Evolutionary conservation across 2,113 vertebrate species (phyloP).

Genomic region (Astur gentilis): DNA sequence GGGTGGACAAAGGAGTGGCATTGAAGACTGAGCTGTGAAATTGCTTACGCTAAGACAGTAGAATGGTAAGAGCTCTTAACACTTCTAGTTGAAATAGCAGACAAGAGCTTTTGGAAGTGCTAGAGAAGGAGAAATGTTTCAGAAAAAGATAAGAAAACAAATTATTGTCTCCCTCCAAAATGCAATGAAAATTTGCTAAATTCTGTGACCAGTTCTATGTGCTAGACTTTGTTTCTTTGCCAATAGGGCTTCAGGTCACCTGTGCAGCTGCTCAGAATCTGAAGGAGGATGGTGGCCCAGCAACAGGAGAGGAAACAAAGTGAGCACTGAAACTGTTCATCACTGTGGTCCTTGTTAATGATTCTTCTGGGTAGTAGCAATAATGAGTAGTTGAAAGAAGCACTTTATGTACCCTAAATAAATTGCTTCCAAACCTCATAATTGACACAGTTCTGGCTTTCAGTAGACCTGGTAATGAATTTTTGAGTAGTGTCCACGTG

Average conservation of each 20-base stretch:
- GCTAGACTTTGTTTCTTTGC: background rate
- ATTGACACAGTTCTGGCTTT: constrained; percentile 50
- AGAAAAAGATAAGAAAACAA: background rate
- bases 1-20: background rate
- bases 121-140: background rate
- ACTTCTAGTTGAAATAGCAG: background rate
- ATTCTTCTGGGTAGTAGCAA: constrained; percentile 8
- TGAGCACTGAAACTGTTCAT: background rate
- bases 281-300: background rate
- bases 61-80: background rate
- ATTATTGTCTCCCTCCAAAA: background rate
- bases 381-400: constrained; percentile 53
- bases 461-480: constrained; percentile 53
- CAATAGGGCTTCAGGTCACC: background rate
- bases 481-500: constrained; percentile 42
- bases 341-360: constrained; percentile 18
- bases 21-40: background rate
- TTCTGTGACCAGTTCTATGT: background rate
- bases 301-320: constrained; percentile 1
- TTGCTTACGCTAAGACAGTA: background rate
- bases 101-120: background rate
- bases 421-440: constrained; percentile 36
- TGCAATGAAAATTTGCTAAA: background rate
- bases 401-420: constrained; percentile 24
- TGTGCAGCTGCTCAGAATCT: background rate